Conservation (phyloP, 2,888 invertebrate genomes). For the Chorisops tibialis region DNA sequence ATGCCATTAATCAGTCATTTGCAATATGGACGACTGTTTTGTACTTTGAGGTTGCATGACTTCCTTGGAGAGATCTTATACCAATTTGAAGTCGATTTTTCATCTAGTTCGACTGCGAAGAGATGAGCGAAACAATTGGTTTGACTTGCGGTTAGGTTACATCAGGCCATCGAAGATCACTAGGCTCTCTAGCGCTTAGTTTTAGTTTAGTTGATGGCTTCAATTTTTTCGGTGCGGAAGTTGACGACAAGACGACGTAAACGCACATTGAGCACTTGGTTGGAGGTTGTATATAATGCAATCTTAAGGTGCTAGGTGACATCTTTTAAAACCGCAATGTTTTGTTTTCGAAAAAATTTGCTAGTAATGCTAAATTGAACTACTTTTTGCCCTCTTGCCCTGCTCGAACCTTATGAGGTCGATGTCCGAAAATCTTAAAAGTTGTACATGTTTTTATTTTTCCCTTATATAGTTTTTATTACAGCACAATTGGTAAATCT, state of each 20-base stretch:
- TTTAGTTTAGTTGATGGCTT: too few species aligned
- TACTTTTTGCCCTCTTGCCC: too few species aligned
- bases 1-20: constrained; percentile 12
- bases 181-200: neutral
- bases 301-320: neutral
- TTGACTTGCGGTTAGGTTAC: constrained; percentile 15
- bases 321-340: neutral
- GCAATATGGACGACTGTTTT: constrained; percentile 7
- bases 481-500: too few species aligned
- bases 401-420: too few species aligned
- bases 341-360: too few species aligned
- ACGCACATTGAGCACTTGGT: constrained; percentile 1
- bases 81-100: too few species aligned
- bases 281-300: neutral
- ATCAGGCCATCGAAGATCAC: constrained; percentile 16
- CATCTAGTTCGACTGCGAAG: neutral
- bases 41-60: constrained; percentile 1
- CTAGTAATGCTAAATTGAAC: too few species aligned
- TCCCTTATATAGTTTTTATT: too few species aligned
- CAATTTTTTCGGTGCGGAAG: constrained; percentile 16
- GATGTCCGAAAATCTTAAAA: too few species aligned
- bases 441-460: too few species aligned
- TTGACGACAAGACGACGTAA: neutral
- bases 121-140: constrained; percentile 9
- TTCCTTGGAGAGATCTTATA: neutral